Evolutionary conservation across 2,888 invertebrate genomes (phyloP).

Genomic region (Archips xylosteana): DNA sequence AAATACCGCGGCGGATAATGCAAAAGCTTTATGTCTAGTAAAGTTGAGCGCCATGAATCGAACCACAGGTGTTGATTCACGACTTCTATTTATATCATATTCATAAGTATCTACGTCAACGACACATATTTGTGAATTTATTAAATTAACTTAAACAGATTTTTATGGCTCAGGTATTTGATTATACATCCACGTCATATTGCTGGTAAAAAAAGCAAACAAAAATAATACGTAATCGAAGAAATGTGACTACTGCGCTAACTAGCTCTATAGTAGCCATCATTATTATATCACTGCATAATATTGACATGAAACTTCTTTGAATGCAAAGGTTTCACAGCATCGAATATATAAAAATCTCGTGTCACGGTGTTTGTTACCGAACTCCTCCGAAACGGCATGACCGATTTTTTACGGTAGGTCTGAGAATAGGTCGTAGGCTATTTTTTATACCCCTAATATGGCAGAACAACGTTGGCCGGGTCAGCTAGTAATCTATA

Average conservation of each 20-base stretch:
- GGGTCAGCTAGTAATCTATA: too few relatives aligned
- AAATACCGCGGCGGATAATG: slow-evolving; percentile 46
- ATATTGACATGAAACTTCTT: background rate
- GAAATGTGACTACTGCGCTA: background rate
- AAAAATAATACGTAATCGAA: too few relatives aligned
- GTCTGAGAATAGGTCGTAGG: too few relatives aligned
- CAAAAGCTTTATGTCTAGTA: slow-evolving; percentile 41
- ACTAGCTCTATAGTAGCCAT: background rate
- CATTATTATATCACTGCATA: too few relatives aligned
- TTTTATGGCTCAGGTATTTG: slow-evolving; percentile 1
- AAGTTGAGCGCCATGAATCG: slow-evolving; percentile 9
- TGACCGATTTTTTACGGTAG: too few relatives aligned
- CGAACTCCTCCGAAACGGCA: too few relatives aligned
- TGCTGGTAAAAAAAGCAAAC: background rate
- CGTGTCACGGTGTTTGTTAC: too few relatives aligned
- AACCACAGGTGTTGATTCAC: slow-evolving; percentile 23
- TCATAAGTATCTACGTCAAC: background rate
- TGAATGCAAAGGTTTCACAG: background rate
- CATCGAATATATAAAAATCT: too few relatives aligned
- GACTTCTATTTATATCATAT: slow-evolving; percentile 25
- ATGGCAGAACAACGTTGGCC: too few relatives aligned
- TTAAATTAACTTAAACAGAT: slow-evolving; percentile 3
- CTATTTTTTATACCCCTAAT: too few relatives aligned
- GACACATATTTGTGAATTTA: slow-evolving; percentile 17
- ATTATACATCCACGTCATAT: background rate